A percentile compares a stretch with the other conserved stretches of the same genome.
Evolutionary conservation across 2,797 vertebrate genomes (phyloP).

Genomic region (Gadopsis marmoratus): DNA sequence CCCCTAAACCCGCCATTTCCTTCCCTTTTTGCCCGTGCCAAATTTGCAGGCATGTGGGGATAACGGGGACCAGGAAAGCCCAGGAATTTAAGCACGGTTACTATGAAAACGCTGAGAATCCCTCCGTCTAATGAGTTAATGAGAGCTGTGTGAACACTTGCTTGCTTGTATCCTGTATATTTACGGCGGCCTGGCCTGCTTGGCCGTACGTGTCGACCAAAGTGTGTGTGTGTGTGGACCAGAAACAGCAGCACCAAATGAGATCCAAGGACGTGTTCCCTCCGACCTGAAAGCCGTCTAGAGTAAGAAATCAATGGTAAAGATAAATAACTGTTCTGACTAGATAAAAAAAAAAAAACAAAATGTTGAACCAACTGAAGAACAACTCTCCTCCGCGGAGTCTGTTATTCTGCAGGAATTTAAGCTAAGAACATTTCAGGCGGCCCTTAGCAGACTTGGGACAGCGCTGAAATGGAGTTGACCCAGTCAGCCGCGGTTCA

Average conservation of each 20-base stretch:
- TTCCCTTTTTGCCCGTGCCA: slow-evolving; percentile 72
- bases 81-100: slow-evolving; percentile 74
- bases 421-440: slow-evolving; percentile 73
- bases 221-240: slow-evolving; percentile 16
- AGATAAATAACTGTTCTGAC: slow-evolving; percentile 44
- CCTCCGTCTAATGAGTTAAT: slow-evolving; percentile 79
- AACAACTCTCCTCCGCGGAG: slow-evolving; percentile 39
- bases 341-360: slow-evolving; percentile 26
- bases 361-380: slow-evolving; percentile 46
- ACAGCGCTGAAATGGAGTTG: slow-evolving; percentile 77
- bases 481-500: slow-evolving; percentile 74
- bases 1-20: slow-evolving; percentile 61
- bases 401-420: slow-evolving; percentile 71
- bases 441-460: slow-evolving; percentile 71
- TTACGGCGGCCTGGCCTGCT: slow-evolving; percentile 41
- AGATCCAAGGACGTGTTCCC: slow-evolving; percentile 36
- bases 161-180: slow-evolving; percentile 55
- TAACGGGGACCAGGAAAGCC: slow-evolving; percentile 70
- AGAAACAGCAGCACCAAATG: slow-evolving; percentile 9
- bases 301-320: slow-evolving; percentile 37
- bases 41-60: slow-evolving; percentile 73
- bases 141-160: slow-evolving; percentile 53
- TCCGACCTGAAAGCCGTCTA: slow-evolving; percentile 50
- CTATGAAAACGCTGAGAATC: slow-evolving; percentile 77
- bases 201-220: slow-evolving; percentile 32